phyloP scores from a whole-genome alignment of 2,113 vertebrate genomes.

The Nothocercus julius region DNA sequence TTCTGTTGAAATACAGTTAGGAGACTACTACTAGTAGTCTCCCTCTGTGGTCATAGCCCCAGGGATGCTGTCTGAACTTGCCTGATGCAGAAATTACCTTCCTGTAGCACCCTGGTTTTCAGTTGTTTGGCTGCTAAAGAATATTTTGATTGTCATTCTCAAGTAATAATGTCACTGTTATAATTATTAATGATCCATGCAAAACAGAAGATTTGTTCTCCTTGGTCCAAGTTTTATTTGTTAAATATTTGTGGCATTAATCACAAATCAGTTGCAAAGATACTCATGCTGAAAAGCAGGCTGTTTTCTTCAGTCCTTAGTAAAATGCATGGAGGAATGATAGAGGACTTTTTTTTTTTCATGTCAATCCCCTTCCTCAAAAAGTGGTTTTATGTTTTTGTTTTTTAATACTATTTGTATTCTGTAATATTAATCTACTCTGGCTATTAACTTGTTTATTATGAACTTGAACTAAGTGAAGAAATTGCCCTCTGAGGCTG shows the following conservation, averaged over 20 bases:
- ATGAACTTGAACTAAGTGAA: neutral
- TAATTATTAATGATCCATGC: neutral
- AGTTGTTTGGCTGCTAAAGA: neutral
- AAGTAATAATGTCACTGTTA: neutral
- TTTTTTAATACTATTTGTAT: neutral
- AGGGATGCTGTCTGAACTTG: neutral
- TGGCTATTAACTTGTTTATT: too few relatives aligned
- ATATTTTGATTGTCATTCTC: neutral
- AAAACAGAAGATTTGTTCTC: neutral
- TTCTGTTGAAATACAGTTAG: neutral
- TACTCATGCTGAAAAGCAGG: neutral
- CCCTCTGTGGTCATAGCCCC: neutral
- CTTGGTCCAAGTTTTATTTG: neutral
- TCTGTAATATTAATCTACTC: neutral
- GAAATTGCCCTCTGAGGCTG: neutral
- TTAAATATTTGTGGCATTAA: neutral
- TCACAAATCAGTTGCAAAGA: neutral
- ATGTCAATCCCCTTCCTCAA: neutral
- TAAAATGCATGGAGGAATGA: neutral
- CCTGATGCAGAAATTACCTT: neutral
- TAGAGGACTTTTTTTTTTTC: neutral
- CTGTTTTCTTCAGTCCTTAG: neutral
- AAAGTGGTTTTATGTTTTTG: neutral
- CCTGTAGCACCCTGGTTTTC: neutral
- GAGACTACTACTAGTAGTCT: neutral